Conservation (phyloP, 2,113 vertebrate genomes). For the Plestiodon gilberti region DNA sequence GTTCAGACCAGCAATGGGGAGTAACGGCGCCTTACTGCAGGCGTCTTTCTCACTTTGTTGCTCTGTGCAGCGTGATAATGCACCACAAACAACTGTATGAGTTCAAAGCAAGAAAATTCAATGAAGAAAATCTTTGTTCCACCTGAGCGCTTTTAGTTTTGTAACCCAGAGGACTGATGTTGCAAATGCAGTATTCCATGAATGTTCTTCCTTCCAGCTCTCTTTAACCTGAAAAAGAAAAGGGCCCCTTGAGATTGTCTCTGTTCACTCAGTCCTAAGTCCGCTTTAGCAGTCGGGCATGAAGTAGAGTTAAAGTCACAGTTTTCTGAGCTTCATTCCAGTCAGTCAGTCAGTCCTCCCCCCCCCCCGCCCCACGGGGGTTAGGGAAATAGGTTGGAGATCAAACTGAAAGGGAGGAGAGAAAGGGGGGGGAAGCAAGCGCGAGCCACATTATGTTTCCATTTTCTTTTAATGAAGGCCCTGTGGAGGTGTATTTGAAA, state of each 20-base stretch:
- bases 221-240: conserved; percentile 38
- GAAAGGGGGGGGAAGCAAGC: conserved; percentile 33
- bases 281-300: conserved; percentile 59
- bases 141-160: background rate
- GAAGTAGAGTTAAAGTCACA: conserved; percentile 70
- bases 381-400: conserved; percentile 72
- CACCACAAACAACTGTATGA: background rate
- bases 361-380: conserved; percentile 12
- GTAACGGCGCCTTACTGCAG: background rate
- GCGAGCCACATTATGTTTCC: conserved; percentile 77
- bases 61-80: background rate
- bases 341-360: conserved; percentile 64
- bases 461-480: conserved; percentile 84
- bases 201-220: background rate
- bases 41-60: background rate
- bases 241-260: conserved; percentile 29
- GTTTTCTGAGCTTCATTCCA: conserved; percentile 67
- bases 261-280: conserved; percentile 47
- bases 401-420: conserved; percentile 68
- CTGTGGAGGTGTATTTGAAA: conserved; percentile 84
- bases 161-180: background rate
- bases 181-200: background rate
- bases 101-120: background rate
- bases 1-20: background rate
- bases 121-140: background rate